Evolutionary conservation across 2,888 invertebrate genomes (phyloP), one percentile per base, ranked within the genome.

Genomic region (Acrocyrtus sp.): DNA sequence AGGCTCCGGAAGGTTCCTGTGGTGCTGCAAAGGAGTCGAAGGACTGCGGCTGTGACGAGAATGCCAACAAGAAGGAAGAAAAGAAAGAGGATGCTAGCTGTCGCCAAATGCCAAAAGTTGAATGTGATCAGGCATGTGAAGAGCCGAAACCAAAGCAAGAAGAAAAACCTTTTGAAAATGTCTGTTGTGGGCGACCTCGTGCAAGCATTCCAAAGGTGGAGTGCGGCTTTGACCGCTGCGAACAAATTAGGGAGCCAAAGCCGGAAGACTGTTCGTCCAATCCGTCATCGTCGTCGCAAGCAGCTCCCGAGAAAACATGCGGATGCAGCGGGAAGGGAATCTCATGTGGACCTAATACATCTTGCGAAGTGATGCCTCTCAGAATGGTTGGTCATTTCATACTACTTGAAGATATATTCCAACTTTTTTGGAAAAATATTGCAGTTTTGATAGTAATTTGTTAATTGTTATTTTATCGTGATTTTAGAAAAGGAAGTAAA

Each of bases 321-420:
- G 48, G 60, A 12, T 43, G 54, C 21, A 41, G 24, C n/a, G 26
- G 57, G 2, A 41, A 21, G 21, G 27, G 39, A 3, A 24, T 12
- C 3, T 12, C 15, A 6, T 72, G 70, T 27, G 63, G 63, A 34
- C 70, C 72, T 4, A 72, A 72, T 27, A 72, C 65, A 21, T 8
- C 21, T 12, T 72, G 72, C 12, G 54, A 39, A 10, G 60, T 66
- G 8, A 5, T 5, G 12, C 72, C 72, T 4, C 63, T 72, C 12
- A 34, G 60, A n/a, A 60, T 72, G 72, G 72, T 72, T n/a, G n/a
- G n/a, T n/a, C n/a, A n/a, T n/a, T n/a, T n/a, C n/a, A n/a, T n/a
- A n/a, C n/a, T n/a, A n/a, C n/a, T n/a, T n/a, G n/a, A n/a, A n/a
- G n/a, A n/a, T n/a, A n/a, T n/a, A n/a, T n/a, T n/a, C n/a, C n/a